Base-by-base conservation (phyloP, 1,140 invertebrate species). In the Pristionchus pacificus region DNA sequence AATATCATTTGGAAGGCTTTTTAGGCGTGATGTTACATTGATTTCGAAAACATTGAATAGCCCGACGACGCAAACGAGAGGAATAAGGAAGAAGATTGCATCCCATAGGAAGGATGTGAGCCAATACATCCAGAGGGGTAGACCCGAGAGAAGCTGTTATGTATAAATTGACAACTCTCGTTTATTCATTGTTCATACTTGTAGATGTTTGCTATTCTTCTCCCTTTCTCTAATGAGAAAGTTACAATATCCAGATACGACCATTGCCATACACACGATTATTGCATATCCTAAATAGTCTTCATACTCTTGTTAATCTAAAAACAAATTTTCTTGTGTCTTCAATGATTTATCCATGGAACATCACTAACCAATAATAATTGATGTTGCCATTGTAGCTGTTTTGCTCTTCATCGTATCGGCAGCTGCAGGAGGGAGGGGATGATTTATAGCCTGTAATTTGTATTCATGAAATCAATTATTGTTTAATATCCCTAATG, bases 51-150 rank as follows among this genome's bases (percentile, higher is more conserved):
- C 15, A 38, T 33, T 30, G 60, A 71, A 78, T 15, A 78, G 61
- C 19, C 30, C 66, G 2, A 77, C 27, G 66, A 77, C 60, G 19
- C 61, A 25, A 13, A 59, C 30, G 10, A 30, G 14, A 24, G 76
- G 76, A 1, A 77, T 15, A 13, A 78, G 29, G 32, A 57, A 77
- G 33, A 29, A 77, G 75, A 88, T 85, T 79, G 88, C 83, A 63
- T 75, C 74, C 74, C 74, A 75, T 60, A 74, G 31, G 27, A 75
- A 75, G 27, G 74, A 65, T 1, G 70, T 73, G 0, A 60, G 25
- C 74, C 74, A 75, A 59, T 77, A 75, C 74, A 75, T 75, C 71
- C 71, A 75, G 15, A 66, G 71, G 28, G 65, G 49, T 6, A 75
- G 38, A 55, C 74, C 74, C 13, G 71, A 73, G 13, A 75, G 57